A percentile compares a stretch with the other conserved stretches of the same genome.
Conservation (phyloP, 2,888 invertebrate genomes). For the Synergus umbraculus region DNA sequence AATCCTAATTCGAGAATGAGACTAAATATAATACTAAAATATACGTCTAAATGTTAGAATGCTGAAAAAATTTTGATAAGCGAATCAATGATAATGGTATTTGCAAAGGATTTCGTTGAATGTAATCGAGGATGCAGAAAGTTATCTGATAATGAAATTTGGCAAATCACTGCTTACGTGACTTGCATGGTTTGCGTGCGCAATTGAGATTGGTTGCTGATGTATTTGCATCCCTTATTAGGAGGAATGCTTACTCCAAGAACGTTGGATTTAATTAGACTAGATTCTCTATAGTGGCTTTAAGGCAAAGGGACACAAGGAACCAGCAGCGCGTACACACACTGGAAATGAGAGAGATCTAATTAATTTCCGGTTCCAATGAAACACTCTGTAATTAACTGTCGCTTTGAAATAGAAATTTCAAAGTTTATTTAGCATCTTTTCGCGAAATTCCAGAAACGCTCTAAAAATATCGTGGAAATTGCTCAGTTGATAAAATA, state of each 20-base stretch:
- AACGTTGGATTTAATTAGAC: conserved; percentile 54
- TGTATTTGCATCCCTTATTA: conserved; percentile 52
- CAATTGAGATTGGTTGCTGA: conserved; percentile 44
- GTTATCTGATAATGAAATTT: conserved; percentile 34
- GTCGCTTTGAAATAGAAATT: not conserved
- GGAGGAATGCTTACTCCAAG: conserved; percentile 47
- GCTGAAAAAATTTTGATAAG: not conserved
- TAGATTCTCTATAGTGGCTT: conserved; percentile 46
- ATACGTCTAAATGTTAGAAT: not conserved
- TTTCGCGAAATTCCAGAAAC: not conserved
- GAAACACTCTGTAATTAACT: too few species aligned
- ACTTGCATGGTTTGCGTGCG: conserved; percentile 29
- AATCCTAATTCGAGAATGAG: not conserved
- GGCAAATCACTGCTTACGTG: conserved; percentile 36
- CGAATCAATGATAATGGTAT: not conserved
- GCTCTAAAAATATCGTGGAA: not conserved
- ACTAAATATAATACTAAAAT: not conserved
- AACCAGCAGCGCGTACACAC: not conserved
- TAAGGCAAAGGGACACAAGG: conserved; percentile 40
- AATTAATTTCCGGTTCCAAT: not conserved
- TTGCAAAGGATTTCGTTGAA: conserved; percentile 19
- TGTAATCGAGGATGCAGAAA: conserved; percentile 5
- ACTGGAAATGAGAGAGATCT: not conserved
- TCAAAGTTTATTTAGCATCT: not conserved
- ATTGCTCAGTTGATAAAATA: not conserved